Base-by-base conservation (phyloP, 2,113 vertebrate species). In the Zapornia atra region DNA sequence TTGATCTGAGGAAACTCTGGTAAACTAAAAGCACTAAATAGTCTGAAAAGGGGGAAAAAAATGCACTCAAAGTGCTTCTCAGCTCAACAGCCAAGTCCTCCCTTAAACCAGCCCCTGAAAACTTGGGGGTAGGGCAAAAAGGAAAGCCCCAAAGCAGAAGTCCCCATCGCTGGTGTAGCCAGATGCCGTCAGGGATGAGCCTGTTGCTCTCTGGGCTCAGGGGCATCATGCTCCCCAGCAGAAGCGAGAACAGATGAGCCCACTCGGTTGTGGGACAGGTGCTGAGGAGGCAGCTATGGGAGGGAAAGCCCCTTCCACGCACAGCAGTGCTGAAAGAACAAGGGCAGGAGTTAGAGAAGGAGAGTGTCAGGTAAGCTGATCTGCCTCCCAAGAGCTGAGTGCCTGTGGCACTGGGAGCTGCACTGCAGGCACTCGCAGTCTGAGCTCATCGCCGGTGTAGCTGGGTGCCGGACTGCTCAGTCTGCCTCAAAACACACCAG, bases 131-230 rank as follows among this genome's bases (percentile, higher is more conserved):
- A 53, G 16, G 18, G 36, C 3, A 14, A 56, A 51, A n/a, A 31
- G 36, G 24, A 21, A 15, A 13, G 8, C 28, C 5, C 6, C 20
- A 51, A 24, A 5, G 4, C 36, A 16, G 3, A 6, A 5, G 17
- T 17, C 3, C 12, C n/a, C 2, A 0, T 7, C 1, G 5, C 42
- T 18, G 86, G 33, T 6, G 53, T 2, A 16, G 64, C 26, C 57
- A 5, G 64, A 6, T 3, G 10, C 46, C 11, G 4, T 10, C 34
- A 6, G 64, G 61, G 51, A 11, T 0, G 1, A 51, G 42, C 24
- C 31, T 15, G 48, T 4, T 31, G 51, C 8, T 7, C 73, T 11
- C 48, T 0, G 6, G 31, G 26, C 38, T 29, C 38, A 6, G 1
- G 4, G 46, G 65, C 64, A 19, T 7, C 83, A 6, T 1, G 1